Evolutionary conservation across 1,140 invertebrate species (phyloP).

Genomic region (Drosophila setifemur): DNA sequence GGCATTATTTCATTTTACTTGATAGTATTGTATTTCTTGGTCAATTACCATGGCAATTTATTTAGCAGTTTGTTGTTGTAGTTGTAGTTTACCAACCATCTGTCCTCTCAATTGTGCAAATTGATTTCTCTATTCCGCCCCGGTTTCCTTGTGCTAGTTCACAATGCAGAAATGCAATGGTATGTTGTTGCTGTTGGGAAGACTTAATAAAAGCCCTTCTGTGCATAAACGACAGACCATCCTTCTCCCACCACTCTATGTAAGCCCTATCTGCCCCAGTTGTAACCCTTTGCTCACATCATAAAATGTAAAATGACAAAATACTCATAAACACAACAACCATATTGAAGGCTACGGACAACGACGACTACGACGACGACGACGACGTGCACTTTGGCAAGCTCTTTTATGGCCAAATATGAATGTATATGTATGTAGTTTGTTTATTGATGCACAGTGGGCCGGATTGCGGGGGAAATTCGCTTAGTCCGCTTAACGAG

Average conservation of each 20-base stretch:
- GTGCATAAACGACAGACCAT: too few species aligned
- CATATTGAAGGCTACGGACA: constrained; percentile 20
- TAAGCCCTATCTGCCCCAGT: too few species aligned
- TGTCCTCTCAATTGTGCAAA: constrained; percentile 10
- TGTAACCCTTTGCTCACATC: constrained; percentile 29
- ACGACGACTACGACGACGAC: too few species aligned
- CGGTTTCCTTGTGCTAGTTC: too few species aligned
- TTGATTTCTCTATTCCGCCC: constrained; percentile 18
- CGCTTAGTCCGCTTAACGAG: constrained; percentile 9
- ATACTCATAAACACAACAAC: constrained; percentile 23
- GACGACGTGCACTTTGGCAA: constrained; percentile 18
- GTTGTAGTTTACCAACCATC: neutral
- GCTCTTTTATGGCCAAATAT: constrained; percentile 20
- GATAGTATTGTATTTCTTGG: constrained; percentile 26
- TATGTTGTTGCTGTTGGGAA: too few species aligned
- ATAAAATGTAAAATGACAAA: constrained; percentile 38
- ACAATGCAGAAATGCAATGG: too few species aligned
- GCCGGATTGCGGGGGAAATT: neutral
- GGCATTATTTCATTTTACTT: too few species aligned
- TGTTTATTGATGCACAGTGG: constrained; percentile 50
- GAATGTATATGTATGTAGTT: constrained; percentile 5
- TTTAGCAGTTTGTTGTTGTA: constrained; percentile 34
- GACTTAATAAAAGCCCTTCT: too few species aligned
- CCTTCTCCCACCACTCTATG: too few species aligned
- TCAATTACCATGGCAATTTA: constrained; percentile 67